Conservation (phyloP, 2,888 invertebrate species). For the Leuctra nigra region DNA sequence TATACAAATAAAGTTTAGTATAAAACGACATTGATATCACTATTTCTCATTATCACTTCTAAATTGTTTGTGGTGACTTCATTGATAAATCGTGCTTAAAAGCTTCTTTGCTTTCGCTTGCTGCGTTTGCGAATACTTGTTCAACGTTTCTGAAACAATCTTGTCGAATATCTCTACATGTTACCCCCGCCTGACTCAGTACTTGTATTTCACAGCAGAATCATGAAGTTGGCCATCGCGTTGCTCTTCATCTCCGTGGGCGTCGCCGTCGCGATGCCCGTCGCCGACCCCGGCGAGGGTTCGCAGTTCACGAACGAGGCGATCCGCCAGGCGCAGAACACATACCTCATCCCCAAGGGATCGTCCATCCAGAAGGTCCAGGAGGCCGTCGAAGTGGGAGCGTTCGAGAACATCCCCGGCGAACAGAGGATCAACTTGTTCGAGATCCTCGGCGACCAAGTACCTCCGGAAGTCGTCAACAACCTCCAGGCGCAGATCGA, state of each 20-base stretch:
- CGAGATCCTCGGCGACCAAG: conserved; percentile 77
- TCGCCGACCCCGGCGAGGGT: conserved; percentile 49
- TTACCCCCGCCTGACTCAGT: background rate
- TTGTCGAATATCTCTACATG: background rate
- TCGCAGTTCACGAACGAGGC: conserved; percentile 79
- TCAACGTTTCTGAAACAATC: no score
- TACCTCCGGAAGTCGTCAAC: conserved; percentile 81
- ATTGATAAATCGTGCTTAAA: no score
- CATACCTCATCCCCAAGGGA: conserved; percentile 76
- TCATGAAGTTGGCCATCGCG: background rate
- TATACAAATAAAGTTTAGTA: no score
- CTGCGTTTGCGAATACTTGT: no score
- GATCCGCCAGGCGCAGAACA: conserved; percentile 80
- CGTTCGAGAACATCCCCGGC: conserved; percentile 79
- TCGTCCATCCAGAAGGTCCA: conserved; percentile 82
- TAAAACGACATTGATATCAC: no score
- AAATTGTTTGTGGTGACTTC: no score
- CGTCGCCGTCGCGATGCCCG: conserved; percentile 49
- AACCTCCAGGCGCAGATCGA: conserved; percentile 81
- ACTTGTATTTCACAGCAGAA: background rate
- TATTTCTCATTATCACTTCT: no score
- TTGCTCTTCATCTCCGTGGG: conserved; percentile 39
- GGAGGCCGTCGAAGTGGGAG: conserved; percentile 79
- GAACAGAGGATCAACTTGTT: conserved; percentile 77
- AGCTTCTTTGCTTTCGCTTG: no score